Evolutionary conservation across 30 jellyfish, hydroid and myxozoan species (phyloP).

Genomic region (Hydractinia symbiolongicarpus): DNA sequence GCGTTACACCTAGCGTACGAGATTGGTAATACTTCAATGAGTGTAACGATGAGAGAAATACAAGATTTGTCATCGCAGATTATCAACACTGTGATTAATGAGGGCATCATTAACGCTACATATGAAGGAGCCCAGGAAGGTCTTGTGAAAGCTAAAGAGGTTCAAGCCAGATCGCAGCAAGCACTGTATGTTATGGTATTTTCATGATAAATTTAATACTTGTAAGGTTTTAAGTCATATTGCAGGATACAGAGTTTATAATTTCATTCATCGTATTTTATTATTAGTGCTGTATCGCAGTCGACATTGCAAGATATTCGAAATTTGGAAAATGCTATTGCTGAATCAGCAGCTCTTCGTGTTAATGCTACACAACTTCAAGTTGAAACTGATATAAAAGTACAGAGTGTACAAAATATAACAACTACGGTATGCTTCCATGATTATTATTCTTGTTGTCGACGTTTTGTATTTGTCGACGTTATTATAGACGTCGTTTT

Average conservation of each 20-base stretch:
- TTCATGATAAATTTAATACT: too few species aligned
- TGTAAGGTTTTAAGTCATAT: too few species aligned
- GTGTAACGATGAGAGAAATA: slow-evolving; percentile 50
- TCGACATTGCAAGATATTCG: slow-evolving; percentile 50
- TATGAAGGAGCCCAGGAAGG: slow-evolving; percentile 82
- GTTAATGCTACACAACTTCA: slow-evolving; percentile 36
- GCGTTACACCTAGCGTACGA: slow-evolving; percentile 35
- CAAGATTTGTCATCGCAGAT: slow-evolving; percentile 68
- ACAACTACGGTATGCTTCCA: slow-evolving; percentile 33
- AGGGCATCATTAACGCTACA: slow-evolving; percentile 67
- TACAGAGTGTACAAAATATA: slow-evolving; percentile 40
- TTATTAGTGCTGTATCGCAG: slow-evolving; percentile 67
- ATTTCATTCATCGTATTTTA: not conserved
- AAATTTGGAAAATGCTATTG: slow-evolving; percentile 41
- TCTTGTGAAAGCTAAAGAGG: slow-evolving; percentile 70
- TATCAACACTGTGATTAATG: slow-evolving; percentile 55
- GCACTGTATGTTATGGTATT: slow-evolving; percentile 59
- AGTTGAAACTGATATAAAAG: slow-evolving; percentile 38
- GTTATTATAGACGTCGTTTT: not conserved
- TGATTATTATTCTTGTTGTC: not conserved
- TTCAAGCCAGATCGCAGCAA: slow-evolving; percentile 65
- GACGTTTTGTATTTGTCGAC: not conserved
- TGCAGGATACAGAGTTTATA: not conserved
- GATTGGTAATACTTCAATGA: slow-evolving; percentile 44
- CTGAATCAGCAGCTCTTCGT: slow-evolving; percentile 44